Base-by-base conservation (phyloP, 2,888 invertebrate genomes). In the Ectobius pallidus region DNA sequence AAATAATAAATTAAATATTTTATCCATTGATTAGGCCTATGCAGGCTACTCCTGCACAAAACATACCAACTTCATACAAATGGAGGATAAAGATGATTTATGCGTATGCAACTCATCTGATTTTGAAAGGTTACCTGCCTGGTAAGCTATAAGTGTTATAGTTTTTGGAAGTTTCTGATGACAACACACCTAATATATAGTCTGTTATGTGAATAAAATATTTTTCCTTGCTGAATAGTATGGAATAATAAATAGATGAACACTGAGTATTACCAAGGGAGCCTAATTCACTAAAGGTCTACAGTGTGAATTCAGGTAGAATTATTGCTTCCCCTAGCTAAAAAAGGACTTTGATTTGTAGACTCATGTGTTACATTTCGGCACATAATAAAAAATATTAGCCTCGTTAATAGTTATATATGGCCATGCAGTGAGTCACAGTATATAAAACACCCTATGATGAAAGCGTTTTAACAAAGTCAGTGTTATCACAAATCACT, bases 401-500 rank as follows among this genome's bases (percentile, higher is more conserved):
- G 30, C 65, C 65, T 44, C 34, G 65, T 44, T 65, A 65, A 65
- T 65, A 65, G 65, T 65, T 65, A 65, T 65, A 65, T 44, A 46
- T 65, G 65, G 65, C 3, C 46, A n/a, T 14, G 9, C 58, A 34
- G 7, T 30, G 16, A 46, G n/a, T n/a, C 27, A n/a, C 30, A 14
- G 11, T 1, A 58, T 32, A 58, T 30, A 58, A 58, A 30, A 16
- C 25, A n/a, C n/a, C n/a, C 16, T 25, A 30, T 30, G 32, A 32
- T 58, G 58, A 2, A 32, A 30, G 27, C 30, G n/a, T 58, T 58
- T 58, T 58, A 58, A 58, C 58, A 30, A 32, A 58, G 30, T 7
- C 14, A 30, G 7, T 30, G 32, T 30, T 58, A 32, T 58, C 32
- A 58, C 32, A 30, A 32, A 58, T 58, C 58, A 30, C 30, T 0